Percentiles rank a stretch among this genome's conserved stretches.
Conservation (phyloP, 1,140 invertebrate genomes). For the Drosophila nigromelanica region DNA sequence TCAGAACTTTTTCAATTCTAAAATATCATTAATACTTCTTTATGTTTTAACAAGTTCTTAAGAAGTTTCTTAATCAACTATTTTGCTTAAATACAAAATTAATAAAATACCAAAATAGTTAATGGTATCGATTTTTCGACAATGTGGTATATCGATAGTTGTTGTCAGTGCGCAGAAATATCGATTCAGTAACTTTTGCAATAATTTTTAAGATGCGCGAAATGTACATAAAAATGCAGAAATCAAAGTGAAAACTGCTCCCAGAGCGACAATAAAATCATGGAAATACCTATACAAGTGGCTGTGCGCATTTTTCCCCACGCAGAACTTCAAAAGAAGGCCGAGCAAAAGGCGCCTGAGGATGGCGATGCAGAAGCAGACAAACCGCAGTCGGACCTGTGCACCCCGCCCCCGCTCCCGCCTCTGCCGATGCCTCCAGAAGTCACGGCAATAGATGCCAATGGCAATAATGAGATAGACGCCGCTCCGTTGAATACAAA, state of each 20-base stretch:
- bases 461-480: constrained; percentile 37
- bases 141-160: constrained; percentile 25
- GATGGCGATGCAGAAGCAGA: constrained; percentile 80
- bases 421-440: constrained; percentile 64
- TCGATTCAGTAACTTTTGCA: constrained; percentile 42
- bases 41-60: too few relatives aligned
- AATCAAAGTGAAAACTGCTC: constrained; percentile 42
- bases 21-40: too few relatives aligned
- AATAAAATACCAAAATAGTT: not conserved
- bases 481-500: constrained; percentile 45
- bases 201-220: constrained; percentile 32
- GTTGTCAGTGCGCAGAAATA: constrained; percentile 45
- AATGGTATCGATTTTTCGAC: constrained; percentile 8
- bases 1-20: too few relatives aligned
- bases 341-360: constrained; percentile 38
- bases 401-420: constrained; percentile 3
- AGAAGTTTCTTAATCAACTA: too few relatives aligned
- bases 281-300: constrained; percentile 87
- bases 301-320: constrained; percentile 85
- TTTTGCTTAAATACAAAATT: not conserved
- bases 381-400: constrained; percentile 32
- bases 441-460: constrained; percentile 81
- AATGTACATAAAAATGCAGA: constrained; percentile 45
- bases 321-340: constrained; percentile 77
- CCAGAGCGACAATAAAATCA: constrained; percentile 39